phyloP scores from a whole-genome alignment of 1,140 invertebrate species.

The Neelides sp. region DNA sequence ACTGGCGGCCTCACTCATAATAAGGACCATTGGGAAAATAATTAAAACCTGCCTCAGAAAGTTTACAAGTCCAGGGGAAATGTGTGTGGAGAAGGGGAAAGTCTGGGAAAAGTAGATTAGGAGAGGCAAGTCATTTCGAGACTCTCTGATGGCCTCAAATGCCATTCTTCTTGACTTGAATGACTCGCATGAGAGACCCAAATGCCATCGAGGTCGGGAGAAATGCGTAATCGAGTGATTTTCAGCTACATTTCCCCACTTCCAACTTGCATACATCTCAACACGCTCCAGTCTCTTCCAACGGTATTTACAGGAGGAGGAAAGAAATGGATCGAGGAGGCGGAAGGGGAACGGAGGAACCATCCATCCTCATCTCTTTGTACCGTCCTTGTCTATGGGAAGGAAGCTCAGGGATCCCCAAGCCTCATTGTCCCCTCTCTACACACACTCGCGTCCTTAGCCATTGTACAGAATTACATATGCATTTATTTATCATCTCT shows the following conservation, averaged over 20 bases:
- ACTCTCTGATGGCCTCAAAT: constrained; percentile 22
- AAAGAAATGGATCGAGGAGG: too few relatives aligned
- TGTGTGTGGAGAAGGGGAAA: constrained; percentile 20
- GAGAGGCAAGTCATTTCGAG: constrained; percentile 25
- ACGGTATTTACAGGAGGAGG: neutral
- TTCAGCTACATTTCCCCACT: constrained; percentile 30
- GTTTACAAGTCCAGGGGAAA: too few relatives aligned
- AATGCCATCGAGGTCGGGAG: constrained; percentile 20
- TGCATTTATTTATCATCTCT: too few relatives aligned
- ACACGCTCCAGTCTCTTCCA: neutral
- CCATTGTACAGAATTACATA: too few relatives aligned
- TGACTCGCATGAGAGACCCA: constrained; percentile 19
- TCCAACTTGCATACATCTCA: constrained; percentile 26
- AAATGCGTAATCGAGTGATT: constrained; percentile 31
- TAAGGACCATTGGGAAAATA: neutral
- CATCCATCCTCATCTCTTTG: neutral
- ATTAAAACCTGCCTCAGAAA: too few relatives aligned
- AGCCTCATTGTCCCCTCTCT: too few relatives aligned
- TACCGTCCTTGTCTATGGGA: too few relatives aligned
- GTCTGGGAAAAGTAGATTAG: constrained; percentile 28
- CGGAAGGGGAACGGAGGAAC: neutral
- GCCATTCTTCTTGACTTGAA: constrained; percentile 28
- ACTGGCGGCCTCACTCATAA: neutral
- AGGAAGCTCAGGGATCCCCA: too few relatives aligned
- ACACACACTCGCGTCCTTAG: too few relatives aligned